These are phyloP conservation scores for Gymnogyps californianus DNA, from an alignment of 2,113 vertebrate genomes.

Conservation along the genomic window DNA sequence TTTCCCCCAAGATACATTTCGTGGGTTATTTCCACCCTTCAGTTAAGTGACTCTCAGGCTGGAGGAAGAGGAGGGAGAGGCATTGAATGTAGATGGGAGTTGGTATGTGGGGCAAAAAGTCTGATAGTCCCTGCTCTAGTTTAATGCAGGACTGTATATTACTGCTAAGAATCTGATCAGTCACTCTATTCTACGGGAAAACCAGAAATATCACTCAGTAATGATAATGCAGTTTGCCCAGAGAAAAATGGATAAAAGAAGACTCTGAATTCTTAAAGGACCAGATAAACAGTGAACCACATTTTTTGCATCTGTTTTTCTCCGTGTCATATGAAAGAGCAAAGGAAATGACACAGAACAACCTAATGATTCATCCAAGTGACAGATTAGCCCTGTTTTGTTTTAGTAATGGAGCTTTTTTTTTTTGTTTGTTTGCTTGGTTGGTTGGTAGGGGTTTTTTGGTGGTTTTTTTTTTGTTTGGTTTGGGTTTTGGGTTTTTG, in stretches of 20 bases:
- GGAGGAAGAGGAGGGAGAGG: neutral
- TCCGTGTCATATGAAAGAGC: neutral
- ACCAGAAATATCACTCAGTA: neutral
- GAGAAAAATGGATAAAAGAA: neutral
- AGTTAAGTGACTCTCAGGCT: neutral
- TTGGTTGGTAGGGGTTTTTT: neutral
- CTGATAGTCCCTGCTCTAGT: neutral
- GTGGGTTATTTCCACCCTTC: neutral
- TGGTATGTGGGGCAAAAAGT: neutral
- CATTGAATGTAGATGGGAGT: neutral
- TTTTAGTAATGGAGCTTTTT: neutral
- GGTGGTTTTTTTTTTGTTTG: neutral
- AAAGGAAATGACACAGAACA: neutral
- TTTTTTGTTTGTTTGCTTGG: neutral
- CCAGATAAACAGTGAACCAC: neutral
- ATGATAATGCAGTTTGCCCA: neutral
- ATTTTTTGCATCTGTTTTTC: neutral
- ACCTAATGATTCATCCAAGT: neutral
- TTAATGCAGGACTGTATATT: neutral
- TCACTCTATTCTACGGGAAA: neutral
- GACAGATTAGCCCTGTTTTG: neutral
- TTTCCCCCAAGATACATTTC: neutral
- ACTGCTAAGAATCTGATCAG: neutral
- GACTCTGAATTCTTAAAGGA: neutral
- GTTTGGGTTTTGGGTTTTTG: neutral